Percentiles rank a stretch among this genome's conserved stretches.
These are phyloP conservation scores for Cecidostiba fungosa DNA, from an alignment of 2,888 invertebrate genomes.

Conservation along the genomic window DNA sequence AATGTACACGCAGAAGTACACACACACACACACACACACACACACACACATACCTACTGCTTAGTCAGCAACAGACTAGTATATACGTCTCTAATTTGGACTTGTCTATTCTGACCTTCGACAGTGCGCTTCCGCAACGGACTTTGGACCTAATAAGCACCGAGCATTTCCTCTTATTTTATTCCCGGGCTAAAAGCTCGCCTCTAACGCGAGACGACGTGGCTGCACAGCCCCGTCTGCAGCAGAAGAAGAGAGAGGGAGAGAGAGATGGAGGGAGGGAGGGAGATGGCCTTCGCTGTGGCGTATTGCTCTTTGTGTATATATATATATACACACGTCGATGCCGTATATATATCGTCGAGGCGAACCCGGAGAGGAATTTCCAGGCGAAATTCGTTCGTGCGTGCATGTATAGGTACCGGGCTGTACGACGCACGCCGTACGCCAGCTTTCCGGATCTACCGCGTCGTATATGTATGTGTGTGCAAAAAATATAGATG, in stretches of 20 bases:
- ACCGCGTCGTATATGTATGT: background rate
- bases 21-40: no score
- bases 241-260: background rate
- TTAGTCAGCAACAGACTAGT: no score
- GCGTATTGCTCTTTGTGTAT: background rate
- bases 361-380: background rate
- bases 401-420: conserved; percentile 5
- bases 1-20: no score
- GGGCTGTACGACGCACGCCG: background rate
- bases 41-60: no score
- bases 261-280: background rate
- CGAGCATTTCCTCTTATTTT: conserved; percentile 41
- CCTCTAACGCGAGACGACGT: conserved; percentile 43
- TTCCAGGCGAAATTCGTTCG: background rate
- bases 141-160: conserved; percentile 46
- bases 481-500: background rate
- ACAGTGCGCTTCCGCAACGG: conserved; percentile 2
- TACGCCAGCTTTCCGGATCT: conserved; percentile 8
- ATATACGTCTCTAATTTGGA: background rate
- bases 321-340: background rate
- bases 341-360: background rate
- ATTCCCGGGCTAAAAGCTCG: conserved; percentile 27
- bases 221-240: conserved; percentile 10
- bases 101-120: conserved; percentile 31
- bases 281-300: background rate